Evolutionary conservation across 2,113 vertebrate genomes (phyloP), one percentile per base, ranked within the genome.

Genomic region (Chauna torquata): DNA sequence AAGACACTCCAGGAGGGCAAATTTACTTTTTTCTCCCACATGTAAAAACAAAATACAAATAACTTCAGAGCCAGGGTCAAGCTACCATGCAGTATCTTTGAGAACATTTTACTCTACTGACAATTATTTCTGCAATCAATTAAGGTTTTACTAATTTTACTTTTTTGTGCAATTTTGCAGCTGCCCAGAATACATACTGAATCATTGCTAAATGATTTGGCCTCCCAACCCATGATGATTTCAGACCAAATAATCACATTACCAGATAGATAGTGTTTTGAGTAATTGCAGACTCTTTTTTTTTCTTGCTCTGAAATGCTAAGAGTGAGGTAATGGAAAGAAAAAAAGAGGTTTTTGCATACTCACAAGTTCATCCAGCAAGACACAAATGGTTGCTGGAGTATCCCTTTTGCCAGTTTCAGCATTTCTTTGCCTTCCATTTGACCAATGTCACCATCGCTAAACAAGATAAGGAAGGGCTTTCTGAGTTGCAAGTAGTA

Each of bases 351-450:
- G 12, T 28, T 88, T 81, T 61, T 19, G 38, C 34, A 79, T 76
- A 97, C 98, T 92, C 94, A 99, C 99, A 99, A 95, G 97, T 99
- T 99, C 92, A 99, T 97, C 99, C 99, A 99, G 97, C 99, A 99
- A 81, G 98, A 94, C 84, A 98, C 96, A 94, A 98, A 98, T 0
- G 19, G 81, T 82, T 97, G 92, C 87, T 97, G 85, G 62, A 45
- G 27, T 71, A 97, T 97, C 49, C 91, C 57, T 88, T 97, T 97
- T 44, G 96, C 85, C 81, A 99, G 49, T 19, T 42, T 95, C 90
- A 97, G 95, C 95, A 99, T 97, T 97, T 98, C 98, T 58, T 97
- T 69, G 81, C 98, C 94, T 62, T 98, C 96, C 23, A 61, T 94
- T 75, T 80, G 81, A 47, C 94, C 96, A 92, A 98, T 96, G 59